Evolutionary conservation across 2,797 vertebrate species (phyloP), one percentile per base, ranked within the genome.

Genomic region (Oreonectes daqikongensis): DNA sequence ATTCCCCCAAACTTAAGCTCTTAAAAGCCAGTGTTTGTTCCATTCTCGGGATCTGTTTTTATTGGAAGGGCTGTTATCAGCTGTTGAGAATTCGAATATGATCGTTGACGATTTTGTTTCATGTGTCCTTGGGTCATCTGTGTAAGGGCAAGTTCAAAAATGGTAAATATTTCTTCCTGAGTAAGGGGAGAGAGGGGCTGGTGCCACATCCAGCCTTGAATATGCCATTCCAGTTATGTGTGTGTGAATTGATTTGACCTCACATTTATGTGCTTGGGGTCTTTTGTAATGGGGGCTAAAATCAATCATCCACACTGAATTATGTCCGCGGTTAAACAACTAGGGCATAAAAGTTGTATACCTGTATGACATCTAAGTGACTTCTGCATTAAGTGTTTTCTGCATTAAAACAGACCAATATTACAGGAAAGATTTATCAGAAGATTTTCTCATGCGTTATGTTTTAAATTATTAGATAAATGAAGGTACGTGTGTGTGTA

Each of bases 81-180:
- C 69, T 71, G 42, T 73, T 1, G 30, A 67, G 65, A 69, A 71
- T 71, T 59, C 38, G 66, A 72, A 81, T 76, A 70, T 76, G 75
- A 66, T 83, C 70, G 64, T 75, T 35, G 61, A 69, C 53, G 35
- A 68, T 78, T 81, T 77, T 24, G 42, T 79, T 82, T 83, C 63
- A 72, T 12, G 9, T 81, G 81, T 67, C 81, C 79, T 83, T 81
- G 69, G 65, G 50, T 61, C 60, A 46, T 64, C 74, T 73, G 20
- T 52, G 53, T 64, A 10, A 40, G 71, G 66, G 52, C 18, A 28
- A 61, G 75, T 68, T 71, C 40, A 79, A 69, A 80, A 78, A 78
- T 72, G 70, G 78, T 72, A 80, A 78, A n/a, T n/a, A n/a, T 75
- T 80, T 80, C 38, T 67, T 44, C 65, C 74, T 55, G 59, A 60